phyloP scores from a whole-genome alignment of 2,888 invertebrate species.

The Sphaerophoria taeniata region DNA sequence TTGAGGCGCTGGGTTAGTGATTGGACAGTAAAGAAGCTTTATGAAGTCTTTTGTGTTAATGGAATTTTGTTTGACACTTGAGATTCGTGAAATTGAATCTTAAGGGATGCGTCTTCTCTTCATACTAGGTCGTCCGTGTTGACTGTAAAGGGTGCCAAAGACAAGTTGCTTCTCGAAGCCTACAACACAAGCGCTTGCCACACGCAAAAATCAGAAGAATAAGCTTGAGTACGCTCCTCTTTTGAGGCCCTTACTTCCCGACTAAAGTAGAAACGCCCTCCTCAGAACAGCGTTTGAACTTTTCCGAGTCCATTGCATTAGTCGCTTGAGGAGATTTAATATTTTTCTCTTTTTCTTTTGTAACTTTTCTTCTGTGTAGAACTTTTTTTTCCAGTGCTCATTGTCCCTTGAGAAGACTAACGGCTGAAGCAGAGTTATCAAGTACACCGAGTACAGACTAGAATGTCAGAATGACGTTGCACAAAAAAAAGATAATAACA shows the following conservation, averaged over 20 bases:
- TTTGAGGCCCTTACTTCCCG: neutral
- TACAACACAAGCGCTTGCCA: no score
- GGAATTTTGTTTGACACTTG: no score
- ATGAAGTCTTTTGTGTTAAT: no score
- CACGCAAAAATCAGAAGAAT: no score
- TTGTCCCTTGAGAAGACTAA: conserved; percentile 36
- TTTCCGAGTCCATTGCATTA: conserved; percentile 53
- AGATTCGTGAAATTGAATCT: no score
- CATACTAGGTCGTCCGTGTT: no score
- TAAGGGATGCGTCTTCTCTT: no score
- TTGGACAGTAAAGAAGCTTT: neutral
- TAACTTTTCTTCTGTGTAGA: neutral
- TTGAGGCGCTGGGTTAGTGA: neutral
- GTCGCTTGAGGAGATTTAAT: conserved; percentile 45
- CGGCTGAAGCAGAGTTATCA: neutral
- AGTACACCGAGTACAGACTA: neutral
- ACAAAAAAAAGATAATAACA: conserved; percentile 59
- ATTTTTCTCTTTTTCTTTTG: conserved; percentile 4
- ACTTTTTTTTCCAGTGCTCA: conserved; percentile 26
- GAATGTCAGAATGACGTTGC: conserved; percentile 47
- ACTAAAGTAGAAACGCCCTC: neutral
- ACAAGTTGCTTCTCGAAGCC: no score
- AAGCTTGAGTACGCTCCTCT: no score
- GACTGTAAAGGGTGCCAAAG: no score
- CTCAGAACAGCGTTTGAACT: neutral